phyloP scores from a whole-genome alignment of 2,797 vertebrate species.

The Pangasius djambal region DNA sequence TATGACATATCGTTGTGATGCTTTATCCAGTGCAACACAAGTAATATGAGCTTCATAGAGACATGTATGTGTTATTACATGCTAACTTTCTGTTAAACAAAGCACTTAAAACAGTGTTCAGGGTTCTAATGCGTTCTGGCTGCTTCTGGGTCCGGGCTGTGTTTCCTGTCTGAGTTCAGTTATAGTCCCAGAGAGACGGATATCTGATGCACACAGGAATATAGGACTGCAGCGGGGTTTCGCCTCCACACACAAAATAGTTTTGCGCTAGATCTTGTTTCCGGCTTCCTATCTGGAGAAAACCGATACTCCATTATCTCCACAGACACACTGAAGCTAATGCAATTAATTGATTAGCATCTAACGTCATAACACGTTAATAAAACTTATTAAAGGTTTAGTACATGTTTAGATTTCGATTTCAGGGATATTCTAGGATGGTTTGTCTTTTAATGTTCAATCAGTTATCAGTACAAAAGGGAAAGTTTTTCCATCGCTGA shows the following conservation, averaged over 20 bases:
- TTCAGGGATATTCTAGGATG: background rate
- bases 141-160: background rate
- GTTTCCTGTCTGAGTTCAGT: constrained; percentile 33
- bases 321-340: constrained; percentile 15
- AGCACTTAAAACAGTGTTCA: background rate
- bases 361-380: constrained; percentile 8
- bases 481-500: background rate
- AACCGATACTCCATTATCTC: background rate
- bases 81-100: background rate
- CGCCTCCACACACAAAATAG: constrained; percentile 10
- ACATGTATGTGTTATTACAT: background rate
- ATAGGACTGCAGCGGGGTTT: background rate
- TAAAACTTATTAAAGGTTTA: background rate
- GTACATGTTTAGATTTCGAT: background rate
- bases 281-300: constrained; percentile 7
- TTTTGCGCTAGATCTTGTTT: constrained; percentile 16
- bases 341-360: constrained; percentile 16
- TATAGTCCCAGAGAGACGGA: constrained; percentile 30
- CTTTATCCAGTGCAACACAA: background rate
- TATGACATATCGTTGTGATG: background rate
- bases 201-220: constrained; percentile 17
- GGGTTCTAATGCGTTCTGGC: background rate
- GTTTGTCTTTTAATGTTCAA: background rate
- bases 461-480: background rate
- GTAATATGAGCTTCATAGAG: background rate